Evolutionary conservation across 2,888 invertebrate species (phyloP).

Genomic region (Sarcophaga subvicina): DNA sequence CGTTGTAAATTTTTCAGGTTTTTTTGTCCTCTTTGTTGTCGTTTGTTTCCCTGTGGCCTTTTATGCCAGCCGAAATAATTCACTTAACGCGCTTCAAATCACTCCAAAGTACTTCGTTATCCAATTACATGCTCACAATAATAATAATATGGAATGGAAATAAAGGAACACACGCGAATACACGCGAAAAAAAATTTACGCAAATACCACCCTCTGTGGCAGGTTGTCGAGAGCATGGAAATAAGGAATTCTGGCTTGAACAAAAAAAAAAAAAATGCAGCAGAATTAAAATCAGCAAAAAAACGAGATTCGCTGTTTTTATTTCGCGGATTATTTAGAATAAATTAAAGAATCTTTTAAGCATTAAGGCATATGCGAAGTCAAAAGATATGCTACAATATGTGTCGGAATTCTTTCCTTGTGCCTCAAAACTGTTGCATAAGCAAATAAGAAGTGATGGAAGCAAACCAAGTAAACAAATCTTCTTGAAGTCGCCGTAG

Average conservation of each 20-base stretch:
- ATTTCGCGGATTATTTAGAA: slow-evolving; percentile 59
- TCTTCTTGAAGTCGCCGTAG: too few species aligned
- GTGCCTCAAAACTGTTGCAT: too few species aligned
- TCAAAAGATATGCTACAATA: slow-evolving; percentile 13
- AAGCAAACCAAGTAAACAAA: too few species aligned
- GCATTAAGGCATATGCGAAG: slow-evolving; percentile 4
- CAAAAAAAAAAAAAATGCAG: slow-evolving; percentile 27
- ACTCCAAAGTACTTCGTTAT: slow-evolving; percentile 73
- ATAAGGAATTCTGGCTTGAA: background rate
- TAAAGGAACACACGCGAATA: background rate
- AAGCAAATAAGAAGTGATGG: too few species aligned
- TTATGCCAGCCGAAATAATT: slow-evolving; percentile 70
- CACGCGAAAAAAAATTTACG: slow-evolving; percentile 22
- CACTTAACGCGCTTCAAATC: slow-evolving; percentile 73
- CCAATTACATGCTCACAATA: slow-evolving; percentile 71
- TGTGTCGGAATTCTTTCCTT: too few species aligned
- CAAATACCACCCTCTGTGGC: slow-evolving; percentile 64
- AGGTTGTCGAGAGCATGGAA: slow-evolving; percentile 32
- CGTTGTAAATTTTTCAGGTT: slow-evolving; percentile 20
- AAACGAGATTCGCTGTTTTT: slow-evolving; percentile 47
- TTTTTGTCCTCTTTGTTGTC: slow-evolving; percentile 17
- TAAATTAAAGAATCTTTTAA: background rate
- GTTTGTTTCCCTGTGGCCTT: slow-evolving; percentile 59
- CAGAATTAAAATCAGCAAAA: slow-evolving; percentile 53
- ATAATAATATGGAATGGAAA: slow-evolving; percentile 43